Evolutionary conservation across 92 coral and sea anemone species (phyloP), one percentile per base, ranked within the genome.

Genomic region (Ricordea florida): DNA sequence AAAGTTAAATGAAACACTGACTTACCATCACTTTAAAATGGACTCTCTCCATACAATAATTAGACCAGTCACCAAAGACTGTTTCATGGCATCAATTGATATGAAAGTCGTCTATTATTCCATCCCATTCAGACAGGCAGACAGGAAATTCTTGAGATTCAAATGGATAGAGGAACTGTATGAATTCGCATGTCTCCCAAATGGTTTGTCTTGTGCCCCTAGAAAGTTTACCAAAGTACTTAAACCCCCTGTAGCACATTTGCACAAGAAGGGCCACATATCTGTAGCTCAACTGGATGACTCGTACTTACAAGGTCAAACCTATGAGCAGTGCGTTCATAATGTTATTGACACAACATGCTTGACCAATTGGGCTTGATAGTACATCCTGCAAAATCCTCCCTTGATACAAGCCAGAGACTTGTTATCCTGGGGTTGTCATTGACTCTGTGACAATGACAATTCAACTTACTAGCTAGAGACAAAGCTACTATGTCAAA

Each of bases 181-280:
- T 57, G 62, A 81, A 57, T 81, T 81, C 17, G 73, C 87, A 20
- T 70, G 87, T 43, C 48, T 82, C 36, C 82, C 82, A 21, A 82
- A 74, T 55, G 77, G 82, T 26, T 32, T 74, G 46, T 29, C 69
- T 3, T 82, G 82, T 62, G 72, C 74, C 2, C 82, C 71, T 76
- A 4, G 88, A 5, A 42, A 26, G 15, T 79, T 56, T 38, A 69
- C 62, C 10, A 69, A 68, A 67, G 30, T 69, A 3, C 67, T 73
- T 28, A 74, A 82, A 31, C 69, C 82, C 1, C 67, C 75, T 0
- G 24, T 72, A 15, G 36, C 74, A 33, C 17, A 46, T 36, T 40
- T 74, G 17, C 75, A 62, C 59, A 59, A 72, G 29, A 51, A 61
- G 13, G 87, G 87, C 13, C 87, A 81, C 44, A 72, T 73, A 29